A percentile compares a stretch with the other conserved stretches of the same genome.
phyloP scores from a whole-genome alignment of 2,888 invertebrate species.

The Blomia tropicalis region DNA sequence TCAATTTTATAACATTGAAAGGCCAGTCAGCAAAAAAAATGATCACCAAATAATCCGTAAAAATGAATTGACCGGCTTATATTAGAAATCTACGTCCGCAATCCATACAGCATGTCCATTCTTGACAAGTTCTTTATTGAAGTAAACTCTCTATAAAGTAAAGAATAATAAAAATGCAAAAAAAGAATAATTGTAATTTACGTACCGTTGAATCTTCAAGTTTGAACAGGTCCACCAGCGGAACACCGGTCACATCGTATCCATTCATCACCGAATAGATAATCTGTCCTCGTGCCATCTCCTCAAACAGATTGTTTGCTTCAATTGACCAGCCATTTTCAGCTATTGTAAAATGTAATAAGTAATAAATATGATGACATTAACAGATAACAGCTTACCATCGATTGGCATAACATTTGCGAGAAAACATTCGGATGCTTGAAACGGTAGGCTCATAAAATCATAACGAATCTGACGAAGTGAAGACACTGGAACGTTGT shows the following conservation, averaged over 20 bases:
- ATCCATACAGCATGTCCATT: constrained; percentile 61
- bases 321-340: constrained; percentile 52
- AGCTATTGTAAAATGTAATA: no score
- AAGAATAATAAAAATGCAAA: not conserved
- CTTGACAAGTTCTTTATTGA: constrained; percentile 70
- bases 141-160: constrained; percentile 52
- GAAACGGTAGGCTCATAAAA: constrained; percentile 86
- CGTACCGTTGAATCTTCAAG: constrained; percentile 31
- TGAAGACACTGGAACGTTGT: constrained; percentile 51
- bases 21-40: no score
- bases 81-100: no score
- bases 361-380: no score
- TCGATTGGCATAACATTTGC: constrained; percentile 66
- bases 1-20: no score
- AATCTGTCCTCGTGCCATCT: constrained; percentile 62
- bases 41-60: not conserved
- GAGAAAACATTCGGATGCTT: constrained; percentile 83
- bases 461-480: constrained; percentile 68
- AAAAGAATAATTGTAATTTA: no score
- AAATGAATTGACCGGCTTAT: no score
- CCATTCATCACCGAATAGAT: constrained; percentile 75
- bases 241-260: constrained; percentile 59
- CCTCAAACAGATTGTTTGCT: constrained; percentile 57
- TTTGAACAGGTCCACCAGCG: constrained; percentile 64
- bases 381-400: constrained; percentile 41